Evolutionary conservation across 2,113 vertebrate species (phyloP).

Genomic region (Petrocephalus microphthalmus): DNA sequence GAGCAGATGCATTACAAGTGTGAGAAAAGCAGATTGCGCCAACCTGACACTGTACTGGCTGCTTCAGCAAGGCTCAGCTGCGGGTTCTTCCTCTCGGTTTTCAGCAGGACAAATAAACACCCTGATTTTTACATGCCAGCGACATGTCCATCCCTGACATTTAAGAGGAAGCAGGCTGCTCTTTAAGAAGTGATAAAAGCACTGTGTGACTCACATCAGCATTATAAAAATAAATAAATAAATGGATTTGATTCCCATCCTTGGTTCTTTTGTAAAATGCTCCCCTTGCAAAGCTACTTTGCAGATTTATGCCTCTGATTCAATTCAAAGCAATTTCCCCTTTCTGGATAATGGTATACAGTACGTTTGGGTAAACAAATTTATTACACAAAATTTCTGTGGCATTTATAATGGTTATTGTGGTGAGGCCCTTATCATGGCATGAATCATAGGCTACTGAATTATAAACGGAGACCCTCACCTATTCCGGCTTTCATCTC

Average conservation of each 20-base stretch:
- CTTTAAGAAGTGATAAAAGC: constrained; percentile 25
- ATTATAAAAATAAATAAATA: background rate
- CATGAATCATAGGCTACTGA: constrained; percentile 10
- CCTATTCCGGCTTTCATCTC: constrained; percentile 9
- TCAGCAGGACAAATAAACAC: constrained; percentile 10
- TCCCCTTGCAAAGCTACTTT: background rate
- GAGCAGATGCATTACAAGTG: background rate
- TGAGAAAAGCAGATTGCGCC: background rate
- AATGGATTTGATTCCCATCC: background rate
- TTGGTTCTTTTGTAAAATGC: constrained; percentile 11
- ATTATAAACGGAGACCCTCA: constrained; percentile 19
- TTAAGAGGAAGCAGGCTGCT: constrained; percentile 2
- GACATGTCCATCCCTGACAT: constrained; percentile 16
- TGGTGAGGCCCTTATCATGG: background rate
- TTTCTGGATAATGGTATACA: constrained; percentile 1
- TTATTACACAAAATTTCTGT: constrained; percentile 11
- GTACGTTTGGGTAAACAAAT: constrained; percentile 14
- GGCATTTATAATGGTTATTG: constrained; percentile 15
- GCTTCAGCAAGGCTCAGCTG: background rate
- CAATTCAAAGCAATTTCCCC: constrained; percentile 5
- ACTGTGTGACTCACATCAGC: constrained; percentile 7
- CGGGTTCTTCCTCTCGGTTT: background rate
- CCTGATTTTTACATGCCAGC: background rate
- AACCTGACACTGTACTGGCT: too few species aligned
- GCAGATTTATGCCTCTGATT: background rate